Base-by-base conservation (phyloP, 2,113 vertebrate genomes). In the Phaethon lepturus region DNA sequence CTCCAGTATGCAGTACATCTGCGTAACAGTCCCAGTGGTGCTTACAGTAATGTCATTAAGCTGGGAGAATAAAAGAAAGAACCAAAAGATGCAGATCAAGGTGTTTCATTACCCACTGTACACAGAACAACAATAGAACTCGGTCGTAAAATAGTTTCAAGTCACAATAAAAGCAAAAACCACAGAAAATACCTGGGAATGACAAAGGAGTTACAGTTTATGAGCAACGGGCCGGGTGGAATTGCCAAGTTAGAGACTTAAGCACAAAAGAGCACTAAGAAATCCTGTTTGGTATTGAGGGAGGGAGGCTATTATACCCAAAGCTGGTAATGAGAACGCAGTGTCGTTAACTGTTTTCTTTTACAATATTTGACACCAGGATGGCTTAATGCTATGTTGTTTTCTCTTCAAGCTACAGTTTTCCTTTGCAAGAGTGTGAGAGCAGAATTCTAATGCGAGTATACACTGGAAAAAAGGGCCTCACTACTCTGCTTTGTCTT, bases 21-120 rank as follows among this genome's bases (percentile, higher is more conserved):
- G 98, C 97, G 98, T 98, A 97, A 95, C 73, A 71, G 97, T 98
- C 97, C 98, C 98, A 12, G 42, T 95, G 95, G 98, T 97, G 95
- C 95, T 98, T 93, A 96, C 97, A 94, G 97, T 98, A 97, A 98
- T 98, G 96, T 92, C 98, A 97, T 98, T 98, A 98, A 98, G 97
- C 94, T 97, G 93, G 84, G 78, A 97, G 95, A 95, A 98, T 96
- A 96, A 98, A 98, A 98, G 95, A 96, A 93, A 97, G 86, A 89
- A 96, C 50, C 52, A 84, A 82, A 98, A 98, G 96, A 98, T 94
- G 95, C 96, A 60, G 78, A 97, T 98, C 98, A 98, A 98, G 97
- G 97, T 98, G 97, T 98, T 98, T 98, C 97, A 96, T 98, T 98
- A 95, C 92, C 95, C 95, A 88, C 84, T 69, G 74, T 95, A 95